Base-by-base conservation (phyloP, 2,797 vertebrate species). In the Chanos chanos region DNA sequence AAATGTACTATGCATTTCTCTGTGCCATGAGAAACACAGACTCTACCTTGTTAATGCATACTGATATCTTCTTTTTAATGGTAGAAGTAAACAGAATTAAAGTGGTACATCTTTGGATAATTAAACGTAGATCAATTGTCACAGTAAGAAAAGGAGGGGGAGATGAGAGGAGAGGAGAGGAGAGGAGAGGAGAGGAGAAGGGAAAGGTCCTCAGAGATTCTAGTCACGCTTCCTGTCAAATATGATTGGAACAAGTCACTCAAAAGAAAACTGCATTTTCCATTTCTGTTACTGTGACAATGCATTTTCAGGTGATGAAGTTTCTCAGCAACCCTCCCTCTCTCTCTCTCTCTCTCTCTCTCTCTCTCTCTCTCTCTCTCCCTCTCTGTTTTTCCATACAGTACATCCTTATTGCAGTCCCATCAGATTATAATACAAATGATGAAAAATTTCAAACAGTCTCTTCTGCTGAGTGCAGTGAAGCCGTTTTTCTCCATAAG, bases 261-360 rank as follows among this genome's bases (percentile, higher is more conserved):
- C 44, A 54, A 59, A 60, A 49, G 43, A 61, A 64, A 68, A 68
- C 72, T 47, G 40, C 33, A 63, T 68, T 72, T 71, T 58, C 64
- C 64, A 47, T 52, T 28, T n/a, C 25, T 27, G 49, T 50, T 64
- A 58, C 33, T 9, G 18, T 39, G 54, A 50, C 15, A 27, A 49
- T 55, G 61, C 49, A 58, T 48, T 48, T 64, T 58, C 13, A 53
- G 31, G 16, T 8, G 9, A 36, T 49, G 50, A 28, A 24, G 22
- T 64, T 22, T 57, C 24, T 49, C 28, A 59, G 60, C 62, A 49
- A 24, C 64, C 55, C 55, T 13, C 34, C 64, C 41, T 33, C 7
- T 28, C 10, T 36, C 24, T n/a, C 5, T 27, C 7, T 27, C 3
- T 5, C 12, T 25, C 3, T 9, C 22, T 4, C 12, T 7, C 5